phyloP scores from a whole-genome alignment of 2,113 vertebrate species.

The Crotalus helleri region DNA sequence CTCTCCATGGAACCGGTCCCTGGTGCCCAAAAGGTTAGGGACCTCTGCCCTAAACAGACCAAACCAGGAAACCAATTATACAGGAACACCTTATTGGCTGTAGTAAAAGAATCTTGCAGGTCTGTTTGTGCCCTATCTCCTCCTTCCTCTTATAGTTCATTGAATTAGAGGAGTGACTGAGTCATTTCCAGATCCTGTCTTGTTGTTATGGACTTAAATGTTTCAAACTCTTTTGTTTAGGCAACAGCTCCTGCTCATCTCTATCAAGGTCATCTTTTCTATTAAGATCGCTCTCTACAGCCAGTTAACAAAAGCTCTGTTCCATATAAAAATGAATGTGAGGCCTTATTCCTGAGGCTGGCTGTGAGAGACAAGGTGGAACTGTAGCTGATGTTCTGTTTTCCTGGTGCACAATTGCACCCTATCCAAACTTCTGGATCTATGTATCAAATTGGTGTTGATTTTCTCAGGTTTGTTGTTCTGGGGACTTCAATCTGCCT shows the following conservation, averaged over 20 bases:
- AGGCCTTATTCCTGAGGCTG: background rate
- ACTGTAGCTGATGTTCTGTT: background rate
- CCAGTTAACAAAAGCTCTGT: background rate
- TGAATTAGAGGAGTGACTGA: background rate
- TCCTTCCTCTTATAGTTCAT: background rate
- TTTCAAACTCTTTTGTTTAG: background rate
- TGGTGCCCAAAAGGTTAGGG: no score
- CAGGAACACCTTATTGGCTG: background rate
- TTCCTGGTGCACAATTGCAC: background rate
- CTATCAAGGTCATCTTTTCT: background rate
- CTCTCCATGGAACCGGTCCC: no score
- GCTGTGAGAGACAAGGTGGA: background rate
- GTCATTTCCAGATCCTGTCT: background rate
- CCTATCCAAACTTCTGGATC: background rate
- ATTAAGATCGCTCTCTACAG: background rate
- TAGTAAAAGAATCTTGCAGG: background rate
- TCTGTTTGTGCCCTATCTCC: background rate
- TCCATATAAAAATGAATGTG: background rate
- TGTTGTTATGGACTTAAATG: background rate
- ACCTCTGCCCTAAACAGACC: background rate
- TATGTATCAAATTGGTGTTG: background rate
- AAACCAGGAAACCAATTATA: background rate
- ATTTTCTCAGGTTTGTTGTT: background rate
- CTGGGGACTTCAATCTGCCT: background rate
- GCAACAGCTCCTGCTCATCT: background rate